These are phyloP conservation scores for Pollenia amentaria DNA, from an alignment of 2,888 invertebrate genomes.

Conservation along the genomic window DNA sequence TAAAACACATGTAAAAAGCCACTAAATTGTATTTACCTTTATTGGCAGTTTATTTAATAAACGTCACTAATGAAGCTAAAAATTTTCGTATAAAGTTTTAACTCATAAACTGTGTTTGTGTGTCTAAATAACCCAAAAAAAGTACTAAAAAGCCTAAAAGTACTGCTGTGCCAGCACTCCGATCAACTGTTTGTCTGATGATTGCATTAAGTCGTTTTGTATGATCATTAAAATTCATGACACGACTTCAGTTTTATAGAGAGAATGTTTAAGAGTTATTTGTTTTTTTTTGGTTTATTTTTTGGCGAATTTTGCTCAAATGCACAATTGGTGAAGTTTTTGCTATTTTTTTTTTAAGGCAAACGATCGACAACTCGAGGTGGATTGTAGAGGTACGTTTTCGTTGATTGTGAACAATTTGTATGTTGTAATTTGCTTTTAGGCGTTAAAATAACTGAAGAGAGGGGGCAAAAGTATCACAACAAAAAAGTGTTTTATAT, in stretches of 20 bases:
- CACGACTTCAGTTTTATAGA: constrained; percentile 67
- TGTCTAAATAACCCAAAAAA: neutral
- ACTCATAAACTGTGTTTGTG: constrained; percentile 12
- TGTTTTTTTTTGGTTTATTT: constrained; percentile 22
- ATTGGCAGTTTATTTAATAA: constrained; percentile 69
- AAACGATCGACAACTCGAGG: neutral
- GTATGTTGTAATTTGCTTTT: constrained; percentile 62
- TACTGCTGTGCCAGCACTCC: constrained; percentile 38
- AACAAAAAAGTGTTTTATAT: constrained; percentile 72
- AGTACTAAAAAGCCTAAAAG: constrained; percentile 40
- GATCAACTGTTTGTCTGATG: constrained; percentile 58
- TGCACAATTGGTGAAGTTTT: neutral
- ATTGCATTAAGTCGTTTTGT: constrained; percentile 72
- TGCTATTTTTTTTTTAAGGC: neutral
- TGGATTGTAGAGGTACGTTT: constrained; percentile 45
- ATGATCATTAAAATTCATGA: constrained; percentile 71
- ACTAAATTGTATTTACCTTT: constrained; percentile 69
- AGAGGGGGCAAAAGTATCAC: neutral
- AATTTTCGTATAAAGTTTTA: constrained; percentile 63
- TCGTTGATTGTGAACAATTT: constrained; percentile 49
- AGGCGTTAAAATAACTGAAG: constrained; percentile 28
- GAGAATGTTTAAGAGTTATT: constrained; percentile 39
- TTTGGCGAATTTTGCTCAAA: constrained; percentile 19
- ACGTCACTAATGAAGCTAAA: constrained; percentile 73
- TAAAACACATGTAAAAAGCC: constrained; percentile 66